Conservation (phyloP, 1,140 invertebrate genomes). For the Drosophila aff. region DNA sequence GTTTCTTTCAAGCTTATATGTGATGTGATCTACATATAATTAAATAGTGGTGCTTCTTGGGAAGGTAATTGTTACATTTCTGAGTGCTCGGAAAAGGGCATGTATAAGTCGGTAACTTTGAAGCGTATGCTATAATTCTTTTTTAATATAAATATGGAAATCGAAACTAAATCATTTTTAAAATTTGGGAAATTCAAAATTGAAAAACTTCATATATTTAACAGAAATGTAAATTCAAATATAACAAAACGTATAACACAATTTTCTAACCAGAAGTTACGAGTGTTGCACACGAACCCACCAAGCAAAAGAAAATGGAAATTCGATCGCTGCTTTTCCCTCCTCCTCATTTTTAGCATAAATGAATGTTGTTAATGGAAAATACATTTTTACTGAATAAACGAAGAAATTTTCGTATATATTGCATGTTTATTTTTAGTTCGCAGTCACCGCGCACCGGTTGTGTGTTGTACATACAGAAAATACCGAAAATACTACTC, state of each 20-base stretch:
- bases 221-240: neutral
- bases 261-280: constrained; percentile 4
- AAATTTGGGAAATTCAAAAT: too few relatives aligned
- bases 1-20: neutral
- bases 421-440: constrained; percentile 74
- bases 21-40: neutral
- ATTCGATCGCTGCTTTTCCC: constrained; percentile 57
- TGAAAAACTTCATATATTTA: neutral
- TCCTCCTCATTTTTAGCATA: constrained; percentile 39
- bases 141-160: neutral
- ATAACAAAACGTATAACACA: neutral
- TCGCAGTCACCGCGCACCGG: constrained; percentile 56
- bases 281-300: constrained; percentile 63
- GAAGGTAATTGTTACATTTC: neutral
- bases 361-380: constrained; percentile 62
- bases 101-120: neutral
- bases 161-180: neutral
- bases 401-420: constrained; percentile 59
- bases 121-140: neutral
- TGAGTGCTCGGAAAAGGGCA: neutral
- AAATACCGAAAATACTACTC: constrained; percentile 24
- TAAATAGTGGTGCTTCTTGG: neutral
- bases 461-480: constrained; percentile 21
- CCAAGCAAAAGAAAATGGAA: constrained; percentile 58
- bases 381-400: constrained; percentile 54